Evolutionary conservation across 2,797 vertebrate species (phyloP), one percentile per base, ranked within the genome.

Genomic region (Etheostoma nigrum): DNA sequence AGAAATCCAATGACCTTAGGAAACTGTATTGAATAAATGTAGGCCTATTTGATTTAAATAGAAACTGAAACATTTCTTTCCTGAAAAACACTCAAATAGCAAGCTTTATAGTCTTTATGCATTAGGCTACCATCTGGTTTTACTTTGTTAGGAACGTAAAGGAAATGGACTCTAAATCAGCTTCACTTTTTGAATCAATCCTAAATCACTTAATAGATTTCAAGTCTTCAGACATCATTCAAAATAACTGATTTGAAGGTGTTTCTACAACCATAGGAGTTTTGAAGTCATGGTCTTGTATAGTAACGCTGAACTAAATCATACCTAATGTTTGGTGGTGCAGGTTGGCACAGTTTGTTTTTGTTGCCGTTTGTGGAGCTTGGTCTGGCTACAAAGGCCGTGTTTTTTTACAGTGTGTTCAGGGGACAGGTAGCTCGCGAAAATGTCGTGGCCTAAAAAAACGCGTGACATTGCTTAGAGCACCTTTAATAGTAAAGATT

Each of bases 131-230:
- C 86, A 88, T 90, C 84, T 89, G 82, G 83, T 62, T 74, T 83
- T 47, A 25, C 82, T 88, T 87, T 58, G 51, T 68, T 75, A 65
- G 79, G 84, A 81, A 86, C 79, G 86, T 78, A 74, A 72, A 74
- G 76, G 76, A 86, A 73, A 73, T 23, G 25, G 74, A 74, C 52
- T n/a, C 63, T 42, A 36, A 59, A 70, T 18, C 53, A 49, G 55
- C 64, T 55, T 21, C 33, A 57, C 62, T 60, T 33, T 62, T 49
- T 45, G 45, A 77, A 53, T 40, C 36, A 55, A n/a, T 53, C 48
- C 40, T 33, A 4, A 55, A 54, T 67, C 42, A 53, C 67, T 78
- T 67, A 52, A 47, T 63, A 58, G 3, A 72, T 85, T 82, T 73
- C 68, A 78, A 64, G 84, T 67, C 67, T 68, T 53, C n/a, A 72